Evolutionary conservation across 2,113 vertebrate genomes (phyloP).

Genomic region (Greenwoodochromis staneri): DNA sequence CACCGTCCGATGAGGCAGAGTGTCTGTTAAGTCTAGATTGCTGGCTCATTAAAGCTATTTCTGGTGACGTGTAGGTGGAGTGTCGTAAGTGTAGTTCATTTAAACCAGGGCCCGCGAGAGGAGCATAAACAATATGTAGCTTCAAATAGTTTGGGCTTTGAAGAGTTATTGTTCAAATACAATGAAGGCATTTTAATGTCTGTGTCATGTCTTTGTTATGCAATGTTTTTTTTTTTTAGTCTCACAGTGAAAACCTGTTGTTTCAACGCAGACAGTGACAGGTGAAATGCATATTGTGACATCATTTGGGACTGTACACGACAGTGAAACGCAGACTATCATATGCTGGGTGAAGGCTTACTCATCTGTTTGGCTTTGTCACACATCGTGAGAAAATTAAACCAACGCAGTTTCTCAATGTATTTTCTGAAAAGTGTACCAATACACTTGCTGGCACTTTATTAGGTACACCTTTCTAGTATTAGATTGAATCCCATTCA

Average conservation of each 20-base stretch:
- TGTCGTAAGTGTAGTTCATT: not conserved
- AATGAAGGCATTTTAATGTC: not conserved
- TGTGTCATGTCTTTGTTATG: not conserved
- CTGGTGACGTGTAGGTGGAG: slow-evolving; percentile 26
- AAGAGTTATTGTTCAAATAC: not conserved
- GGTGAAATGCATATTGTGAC: not conserved
- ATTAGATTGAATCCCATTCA: not conserved
- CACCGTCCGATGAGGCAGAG: not conserved
- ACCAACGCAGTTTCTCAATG: not conserved
- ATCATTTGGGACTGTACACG: not conserved
- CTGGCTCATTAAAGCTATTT: slow-evolving; percentile 49
- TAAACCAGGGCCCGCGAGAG: slow-evolving; percentile 10
- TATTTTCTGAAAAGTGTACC: not conserved
- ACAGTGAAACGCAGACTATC: not conserved
- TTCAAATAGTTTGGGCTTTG: not conserved
- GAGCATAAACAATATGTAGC: not conserved
- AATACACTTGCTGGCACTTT: not conserved
- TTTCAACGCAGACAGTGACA: not conserved
- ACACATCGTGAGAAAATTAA: slow-evolving; percentile 1
- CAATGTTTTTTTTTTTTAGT: not conserved
- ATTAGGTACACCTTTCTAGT: not conserved
- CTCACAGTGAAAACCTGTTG: not conserved
- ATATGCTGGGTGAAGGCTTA: not conserved
- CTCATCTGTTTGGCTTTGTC: slow-evolving; percentile 19
- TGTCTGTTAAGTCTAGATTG: slow-evolving; percentile 20